Evolutionary conservation across 2,113 vertebrate genomes (phyloP).

Genomic region (Rhea pennata): DNA sequence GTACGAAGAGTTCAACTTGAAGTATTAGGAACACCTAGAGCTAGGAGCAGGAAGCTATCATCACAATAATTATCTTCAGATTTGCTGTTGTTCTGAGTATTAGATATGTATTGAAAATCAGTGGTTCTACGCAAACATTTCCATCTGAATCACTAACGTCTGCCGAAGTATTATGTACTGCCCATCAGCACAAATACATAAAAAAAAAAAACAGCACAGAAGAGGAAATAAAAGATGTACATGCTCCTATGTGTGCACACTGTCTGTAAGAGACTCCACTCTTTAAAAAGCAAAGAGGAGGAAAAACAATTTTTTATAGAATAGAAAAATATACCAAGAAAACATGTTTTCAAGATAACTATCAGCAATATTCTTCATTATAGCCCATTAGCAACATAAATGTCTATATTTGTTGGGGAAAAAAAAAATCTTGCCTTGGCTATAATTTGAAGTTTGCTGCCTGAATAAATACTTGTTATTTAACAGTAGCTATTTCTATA

Average conservation of each 20-base stretch:
- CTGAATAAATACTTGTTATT: background rate
- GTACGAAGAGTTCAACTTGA: background rate
- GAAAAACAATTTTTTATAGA: background rate
- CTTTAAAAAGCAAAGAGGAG: background rate
- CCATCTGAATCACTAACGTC: background rate
- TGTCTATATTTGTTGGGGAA: background rate
- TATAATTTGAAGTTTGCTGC: background rate
- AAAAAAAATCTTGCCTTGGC: background rate
- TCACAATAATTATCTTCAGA: background rate
- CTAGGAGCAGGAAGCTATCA: background rate
- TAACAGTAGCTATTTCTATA: background rate
- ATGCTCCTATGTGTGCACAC: background rate
- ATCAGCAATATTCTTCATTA: background rate
- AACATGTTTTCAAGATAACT: background rate
- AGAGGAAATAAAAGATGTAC: background rate
- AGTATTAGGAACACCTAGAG: background rate
- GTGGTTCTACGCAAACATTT: too few species aligned
- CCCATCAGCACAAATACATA: background rate
- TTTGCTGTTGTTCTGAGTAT: background rate
- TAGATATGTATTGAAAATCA: background rate
- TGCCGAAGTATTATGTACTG: background rate
- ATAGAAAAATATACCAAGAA: background rate
- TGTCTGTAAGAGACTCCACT: background rate
- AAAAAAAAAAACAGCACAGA: background rate
- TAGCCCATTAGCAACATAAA: background rate